These are phyloP conservation scores for Todiramphus saurophagus DNA, from an alignment of 2,113 vertebrate genomes.

Conservation along the genomic window DNA sequence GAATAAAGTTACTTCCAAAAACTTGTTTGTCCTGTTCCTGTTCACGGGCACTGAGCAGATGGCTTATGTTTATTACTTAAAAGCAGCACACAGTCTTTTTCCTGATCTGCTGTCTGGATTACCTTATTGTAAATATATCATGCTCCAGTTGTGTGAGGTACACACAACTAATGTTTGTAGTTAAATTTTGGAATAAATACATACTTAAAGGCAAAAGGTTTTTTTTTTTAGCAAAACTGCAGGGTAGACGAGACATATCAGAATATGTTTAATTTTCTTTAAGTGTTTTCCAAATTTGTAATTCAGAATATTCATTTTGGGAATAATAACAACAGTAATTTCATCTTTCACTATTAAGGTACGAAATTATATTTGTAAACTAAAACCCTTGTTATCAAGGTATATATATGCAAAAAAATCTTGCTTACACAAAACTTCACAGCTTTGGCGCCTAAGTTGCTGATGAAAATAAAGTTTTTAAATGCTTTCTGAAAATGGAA, in stretches of 20 bases:
- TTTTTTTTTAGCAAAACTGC: neutral
- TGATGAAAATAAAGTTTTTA: neutral
- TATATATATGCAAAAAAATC: neutral
- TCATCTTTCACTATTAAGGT: neutral
- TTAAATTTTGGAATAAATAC: neutral
- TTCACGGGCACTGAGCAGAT: neutral
- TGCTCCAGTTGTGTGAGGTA: neutral
- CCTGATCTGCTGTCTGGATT: neutral
- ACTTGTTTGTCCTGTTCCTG: neutral
- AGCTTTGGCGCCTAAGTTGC: neutral
- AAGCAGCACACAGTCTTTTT: neutral
- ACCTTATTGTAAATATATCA: neutral
- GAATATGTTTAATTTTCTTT: neutral
- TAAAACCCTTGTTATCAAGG: neutral
- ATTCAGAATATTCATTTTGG: neutral
- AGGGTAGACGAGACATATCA: neutral
- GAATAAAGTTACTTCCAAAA: neutral
- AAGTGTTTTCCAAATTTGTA: neutral
- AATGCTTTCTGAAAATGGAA: neutral
- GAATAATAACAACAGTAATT: neutral
- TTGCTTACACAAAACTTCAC: neutral
- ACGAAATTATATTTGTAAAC: neutral
- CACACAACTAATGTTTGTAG: neutral
- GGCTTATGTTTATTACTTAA: neutral
- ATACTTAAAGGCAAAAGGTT: neutral